These are phyloP conservation scores for Pampusana beccarii DNA, from an alignment of 2,113 vertebrate species.

Conservation along the genomic window DNA sequence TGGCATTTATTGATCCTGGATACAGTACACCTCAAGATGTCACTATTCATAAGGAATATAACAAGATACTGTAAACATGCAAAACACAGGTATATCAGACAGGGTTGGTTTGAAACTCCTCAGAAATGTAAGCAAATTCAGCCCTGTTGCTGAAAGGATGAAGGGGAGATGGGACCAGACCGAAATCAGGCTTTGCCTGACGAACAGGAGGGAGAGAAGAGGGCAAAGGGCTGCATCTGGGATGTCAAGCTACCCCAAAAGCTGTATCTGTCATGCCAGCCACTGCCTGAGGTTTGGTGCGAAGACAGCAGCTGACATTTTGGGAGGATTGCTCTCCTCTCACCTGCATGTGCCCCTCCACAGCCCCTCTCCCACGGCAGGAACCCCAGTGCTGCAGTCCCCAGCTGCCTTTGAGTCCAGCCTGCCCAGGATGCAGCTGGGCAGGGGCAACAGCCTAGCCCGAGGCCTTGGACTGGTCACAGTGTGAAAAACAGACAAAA, in stretches of 20 bases:
- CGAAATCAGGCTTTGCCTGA: neutral
- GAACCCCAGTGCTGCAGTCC: neutral
- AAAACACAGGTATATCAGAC: neutral
- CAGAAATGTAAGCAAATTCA: neutral
- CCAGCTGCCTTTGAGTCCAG: neutral
- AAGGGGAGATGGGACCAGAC: neutral
- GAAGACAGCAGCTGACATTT: neutral
- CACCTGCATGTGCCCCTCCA: rapidly evolving
- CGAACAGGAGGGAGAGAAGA: neutral
- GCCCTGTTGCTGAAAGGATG: neutral
- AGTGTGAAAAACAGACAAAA: neutral
- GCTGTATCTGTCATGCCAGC: neutral
- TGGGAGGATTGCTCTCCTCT: neutral
- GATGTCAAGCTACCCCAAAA: rapidly evolving
- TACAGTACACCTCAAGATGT: constrained; percentile 23
- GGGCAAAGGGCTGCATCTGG: neutral
- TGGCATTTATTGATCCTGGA: constrained; percentile 19
- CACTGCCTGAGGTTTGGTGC: neutral
- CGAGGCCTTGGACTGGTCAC: neutral
- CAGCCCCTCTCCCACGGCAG: rapidly evolving
- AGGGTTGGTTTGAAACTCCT: neutral
- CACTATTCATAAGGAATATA: constrained; percentile 4
- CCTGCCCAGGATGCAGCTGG: neutral
- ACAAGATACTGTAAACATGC: constrained; percentile 22
- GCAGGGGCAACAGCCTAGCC: neutral